Percentiles rank a stretch among this genome's conserved stretches.
Evolutionary conservation across 2,113 vertebrate genomes (phyloP).

Genomic region (zebrafish (Danio rerio)): DNA sequence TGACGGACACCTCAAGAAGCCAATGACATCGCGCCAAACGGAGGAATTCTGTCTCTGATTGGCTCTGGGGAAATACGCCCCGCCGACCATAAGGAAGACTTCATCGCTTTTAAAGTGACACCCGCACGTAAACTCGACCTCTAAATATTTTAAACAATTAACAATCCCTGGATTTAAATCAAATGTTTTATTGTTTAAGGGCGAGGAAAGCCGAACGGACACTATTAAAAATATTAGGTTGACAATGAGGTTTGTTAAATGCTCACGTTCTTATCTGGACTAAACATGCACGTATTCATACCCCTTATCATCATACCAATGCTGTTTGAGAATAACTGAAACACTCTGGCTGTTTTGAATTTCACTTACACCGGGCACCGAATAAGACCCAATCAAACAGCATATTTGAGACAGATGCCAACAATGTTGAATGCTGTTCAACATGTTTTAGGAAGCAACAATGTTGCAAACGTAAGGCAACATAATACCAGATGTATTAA

Average conservation of each 20-base stretch:
- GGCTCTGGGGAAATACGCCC: slow-evolving; percentile 33
- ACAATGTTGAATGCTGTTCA: neutral
- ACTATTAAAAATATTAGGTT: neutral
- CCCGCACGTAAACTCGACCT: neutral
- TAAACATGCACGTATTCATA: neutral
- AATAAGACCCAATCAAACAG: neutral
- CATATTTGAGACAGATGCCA: neutral
- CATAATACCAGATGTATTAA: neutral
- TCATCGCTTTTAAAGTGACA: slow-evolving; percentile 71
- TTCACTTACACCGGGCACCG: neutral
- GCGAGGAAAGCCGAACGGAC: neutral
- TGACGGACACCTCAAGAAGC: slow-evolving; percentile 60
- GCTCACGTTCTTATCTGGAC: neutral
- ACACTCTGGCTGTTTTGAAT: neutral
- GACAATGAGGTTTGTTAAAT: neutral
- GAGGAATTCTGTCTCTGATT: slow-evolving; percentile 51
- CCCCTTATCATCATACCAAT: slow-evolving; percentile 10
- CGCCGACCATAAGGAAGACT: neutral
- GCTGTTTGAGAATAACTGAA: neutral
- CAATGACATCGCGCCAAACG: slow-evolving; percentile 61
- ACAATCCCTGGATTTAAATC: neutral
- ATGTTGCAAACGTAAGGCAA: neutral
- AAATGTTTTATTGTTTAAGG: neutral
- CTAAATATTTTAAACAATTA: neutral
- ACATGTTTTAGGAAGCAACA: neutral